Evolutionary conservation across 2,797 vertebrate genomes (phyloP).

Genomic region (Spheniscus humboldti): DNA sequence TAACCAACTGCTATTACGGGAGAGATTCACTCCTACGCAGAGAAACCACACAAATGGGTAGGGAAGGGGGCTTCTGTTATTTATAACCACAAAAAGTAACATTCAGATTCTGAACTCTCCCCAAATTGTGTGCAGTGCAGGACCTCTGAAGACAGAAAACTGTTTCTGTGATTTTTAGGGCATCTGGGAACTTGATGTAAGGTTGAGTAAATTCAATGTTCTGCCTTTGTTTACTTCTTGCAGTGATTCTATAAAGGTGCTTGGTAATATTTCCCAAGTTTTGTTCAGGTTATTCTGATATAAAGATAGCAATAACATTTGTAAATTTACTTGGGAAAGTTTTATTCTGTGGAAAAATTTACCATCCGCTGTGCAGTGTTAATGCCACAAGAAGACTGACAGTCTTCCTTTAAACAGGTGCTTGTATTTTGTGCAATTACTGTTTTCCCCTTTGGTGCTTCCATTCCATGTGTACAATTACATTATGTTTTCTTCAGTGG

Average conservation of each 20-base stretch:
- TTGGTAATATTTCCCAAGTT: neutral
- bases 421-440: neutral
- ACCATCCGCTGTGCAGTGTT: neutral
- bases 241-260: neutral
- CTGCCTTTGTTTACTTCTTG: neutral
- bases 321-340: neutral
- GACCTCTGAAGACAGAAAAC: neutral
- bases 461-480: neutral
- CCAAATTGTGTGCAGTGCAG: neutral
- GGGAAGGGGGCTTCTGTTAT: neutral
- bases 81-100: neutral
- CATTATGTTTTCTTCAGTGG: neutral
- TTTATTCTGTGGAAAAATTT: neutral
- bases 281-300: neutral
- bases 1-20: neutral
- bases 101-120: neutral
- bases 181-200: neutral
- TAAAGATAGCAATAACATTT: neutral
- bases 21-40: neutral
- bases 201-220: neutral
- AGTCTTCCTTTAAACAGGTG: neutral
- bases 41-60: neutral
- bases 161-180: neutral
- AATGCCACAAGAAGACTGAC: neutral
- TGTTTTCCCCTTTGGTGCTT: neutral